Percentiles rank a stretch among this genome's conserved stretches.
phyloP scores from a whole-genome alignment of 2,888 invertebrate species.

The Pyrocoelia pectoralis region DNA sequence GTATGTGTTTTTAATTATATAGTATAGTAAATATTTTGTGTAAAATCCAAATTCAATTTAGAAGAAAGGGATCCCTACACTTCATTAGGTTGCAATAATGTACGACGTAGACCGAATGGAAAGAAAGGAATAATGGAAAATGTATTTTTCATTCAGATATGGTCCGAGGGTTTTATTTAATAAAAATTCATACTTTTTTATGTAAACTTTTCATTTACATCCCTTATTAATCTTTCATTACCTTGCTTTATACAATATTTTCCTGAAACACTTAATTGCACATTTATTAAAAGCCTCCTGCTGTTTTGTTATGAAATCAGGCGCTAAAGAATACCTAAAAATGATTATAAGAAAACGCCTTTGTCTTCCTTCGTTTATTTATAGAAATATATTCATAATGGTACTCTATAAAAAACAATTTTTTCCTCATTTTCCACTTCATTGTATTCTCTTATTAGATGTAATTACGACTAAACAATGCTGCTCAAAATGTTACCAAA shows the following conservation, averaged over 20 bases:
- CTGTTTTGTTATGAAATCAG: constrained; percentile 10
- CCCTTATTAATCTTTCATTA: constrained; percentile 14
- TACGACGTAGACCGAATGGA: not conserved
- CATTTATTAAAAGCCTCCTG: constrained; percentile 13
- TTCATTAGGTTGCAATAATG: not conserved
- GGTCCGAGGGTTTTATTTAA: constrained; percentile 1
- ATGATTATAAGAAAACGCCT: constrained; percentile 6
- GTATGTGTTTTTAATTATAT: too few relatives aligned
- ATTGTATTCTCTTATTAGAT: not conserved
- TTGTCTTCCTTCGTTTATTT: constrained; percentile 7
- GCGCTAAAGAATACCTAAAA: constrained; percentile 9
- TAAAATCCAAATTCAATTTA: not conserved
- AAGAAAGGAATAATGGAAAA: constrained; percentile 1
- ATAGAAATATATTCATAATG: constrained; percentile 10
- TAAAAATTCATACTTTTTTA: constrained; percentile 6
- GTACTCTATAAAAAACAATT: not conserved
- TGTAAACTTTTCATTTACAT: constrained; percentile 6
- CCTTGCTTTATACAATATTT: constrained; percentile 3
- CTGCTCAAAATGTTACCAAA: not conserved
- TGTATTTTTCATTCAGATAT: not conserved
- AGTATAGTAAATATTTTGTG: too few relatives aligned
- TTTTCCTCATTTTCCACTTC: not conserved
- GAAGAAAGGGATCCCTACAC: not conserved
- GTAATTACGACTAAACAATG: not conserved
- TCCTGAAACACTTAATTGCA: constrained; percentile 12